Conservation (phyloP, 23 tunicate genomes). For the Halocynthia aurantium region DNA sequence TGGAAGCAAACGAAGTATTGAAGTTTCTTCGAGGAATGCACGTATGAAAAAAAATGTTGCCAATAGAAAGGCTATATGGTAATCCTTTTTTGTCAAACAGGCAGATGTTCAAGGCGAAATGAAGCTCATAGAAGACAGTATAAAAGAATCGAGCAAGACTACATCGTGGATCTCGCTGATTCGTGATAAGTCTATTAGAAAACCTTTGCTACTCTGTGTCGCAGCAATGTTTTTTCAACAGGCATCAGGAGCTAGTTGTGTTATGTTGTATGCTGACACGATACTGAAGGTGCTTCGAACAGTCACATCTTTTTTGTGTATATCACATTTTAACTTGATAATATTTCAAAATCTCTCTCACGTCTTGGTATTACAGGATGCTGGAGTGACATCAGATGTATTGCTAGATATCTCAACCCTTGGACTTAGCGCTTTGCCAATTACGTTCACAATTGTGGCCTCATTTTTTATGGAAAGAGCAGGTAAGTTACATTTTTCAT, state of each 20-base stretch:
- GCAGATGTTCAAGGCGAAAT: slow-evolving; percentile 34
- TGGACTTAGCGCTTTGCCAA: slow-evolving; percentile 42
- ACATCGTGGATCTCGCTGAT: slow-evolving; percentile 39
- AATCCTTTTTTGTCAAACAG: neutral
- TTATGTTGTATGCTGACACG: slow-evolving; percentile 43
- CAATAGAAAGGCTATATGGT: no score
- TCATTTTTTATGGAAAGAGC: slow-evolving; percentile 37
- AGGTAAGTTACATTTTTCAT: slow-evolving; percentile 15
- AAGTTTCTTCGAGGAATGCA: slow-evolving; percentile 33
- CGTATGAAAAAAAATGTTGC: slow-evolving; percentile 4
- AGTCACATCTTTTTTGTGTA: no score
- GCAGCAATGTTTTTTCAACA: slow-evolving; percentile 61
- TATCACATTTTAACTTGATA: no score
- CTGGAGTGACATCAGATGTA: slow-evolving; percentile 46
- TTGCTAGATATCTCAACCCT: slow-evolving; percentile 22
- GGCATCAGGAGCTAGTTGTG: slow-evolving; percentile 35
- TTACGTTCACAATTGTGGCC: slow-evolving; percentile 35
- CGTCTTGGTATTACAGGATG: slow-evolving; percentile 22
- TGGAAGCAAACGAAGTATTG: slow-evolving; percentile 24
- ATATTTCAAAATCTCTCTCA: neutral
- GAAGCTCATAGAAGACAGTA: slow-evolving; percentile 14
- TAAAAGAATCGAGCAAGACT: neutral
- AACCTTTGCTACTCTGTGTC: slow-evolving; percentile 31
- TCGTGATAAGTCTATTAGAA: slow-evolving; percentile 11
- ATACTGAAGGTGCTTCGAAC: slow-evolving; percentile 35